These are phyloP conservation scores for Sphaeramia orbicularis DNA, from an alignment of 2,797 vertebrate species.

Conservation along the genomic window DNA sequence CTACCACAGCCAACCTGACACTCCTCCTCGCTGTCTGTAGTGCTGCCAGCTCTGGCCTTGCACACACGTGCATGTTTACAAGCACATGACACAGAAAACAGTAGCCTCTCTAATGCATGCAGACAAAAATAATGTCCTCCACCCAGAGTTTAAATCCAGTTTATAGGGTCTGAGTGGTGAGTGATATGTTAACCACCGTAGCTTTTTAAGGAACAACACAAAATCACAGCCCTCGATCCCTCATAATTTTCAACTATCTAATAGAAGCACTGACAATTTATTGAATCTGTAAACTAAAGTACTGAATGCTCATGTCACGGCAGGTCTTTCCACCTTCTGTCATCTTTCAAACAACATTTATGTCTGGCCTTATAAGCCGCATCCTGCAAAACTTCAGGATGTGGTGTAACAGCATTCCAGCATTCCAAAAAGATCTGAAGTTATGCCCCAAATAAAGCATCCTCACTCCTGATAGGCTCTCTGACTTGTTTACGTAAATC, in stretches of 20 bases:
- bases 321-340: background rate
- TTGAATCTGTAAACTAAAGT: background rate
- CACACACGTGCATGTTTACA: constrained; percentile 57
- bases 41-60: constrained; percentile 49
- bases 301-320: background rate
- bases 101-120: constrained; percentile 21
- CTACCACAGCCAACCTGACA: constrained; percentile 64
- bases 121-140: constrained; percentile 23
- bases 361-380: constrained; percentile 18
- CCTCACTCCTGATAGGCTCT: background rate
- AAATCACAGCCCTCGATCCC: background rate
- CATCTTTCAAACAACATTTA: constrained; percentile 1
- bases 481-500: background rate
- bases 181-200: background rate
- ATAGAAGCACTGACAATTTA: fast-evolving
- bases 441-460: constrained; percentile 24
- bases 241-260: background rate
- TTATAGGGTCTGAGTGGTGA: background rate
- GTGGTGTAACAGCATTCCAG: constrained; percentile 35
- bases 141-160: constrained; percentile 25
- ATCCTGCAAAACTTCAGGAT: constrained; percentile 22
- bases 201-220: constrained; percentile 8
- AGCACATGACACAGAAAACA: constrained; percentile 52
- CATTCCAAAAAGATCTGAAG: constrained; percentile 28
- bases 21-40: constrained; percentile 60